These are phyloP conservation scores for Prunella strophiata DNA, from an alignment of 2,797 vertebrate genomes.

Conservation along the genomic window DNA sequence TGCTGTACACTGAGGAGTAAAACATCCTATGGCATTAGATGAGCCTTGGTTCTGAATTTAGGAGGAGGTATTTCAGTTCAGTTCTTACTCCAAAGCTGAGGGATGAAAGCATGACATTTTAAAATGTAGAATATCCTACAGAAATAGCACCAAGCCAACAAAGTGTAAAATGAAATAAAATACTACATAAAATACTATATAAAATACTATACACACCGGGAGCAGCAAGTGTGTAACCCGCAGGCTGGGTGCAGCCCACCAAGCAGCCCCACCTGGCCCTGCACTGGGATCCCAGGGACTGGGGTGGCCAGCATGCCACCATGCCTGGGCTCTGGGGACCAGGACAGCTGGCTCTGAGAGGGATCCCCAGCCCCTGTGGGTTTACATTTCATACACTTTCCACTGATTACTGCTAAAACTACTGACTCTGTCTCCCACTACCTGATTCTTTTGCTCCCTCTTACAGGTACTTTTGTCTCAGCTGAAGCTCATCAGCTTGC, in stretches of 20 bases:
- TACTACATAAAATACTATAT: background rate
- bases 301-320: background rate
- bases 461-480: background rate
- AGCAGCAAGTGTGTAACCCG: background rate
- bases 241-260: background rate
- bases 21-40: background rate
- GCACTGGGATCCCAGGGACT: background rate
- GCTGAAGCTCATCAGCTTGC: background rate
- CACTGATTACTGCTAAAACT: background rate
- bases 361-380: rapidly evolving
- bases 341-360: rapidly evolving
- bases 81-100: background rate
- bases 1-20: background rate
- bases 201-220: background rate
- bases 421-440: background rate
- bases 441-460: background rate
- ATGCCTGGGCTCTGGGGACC: background rate
- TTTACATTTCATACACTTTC: background rate
- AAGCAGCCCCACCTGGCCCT: background rate
- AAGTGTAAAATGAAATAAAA: background rate
- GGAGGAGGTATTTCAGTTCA: background rate
- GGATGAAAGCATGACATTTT: background rate
- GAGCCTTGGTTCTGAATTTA: background rate
- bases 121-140: background rate
- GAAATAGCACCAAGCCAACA: background rate